Evolutionary conservation across 2,797 vertebrate species (phyloP), one percentile per base, ranked within the genome.

Genomic region (Cyprinodon diabolis): DNA sequence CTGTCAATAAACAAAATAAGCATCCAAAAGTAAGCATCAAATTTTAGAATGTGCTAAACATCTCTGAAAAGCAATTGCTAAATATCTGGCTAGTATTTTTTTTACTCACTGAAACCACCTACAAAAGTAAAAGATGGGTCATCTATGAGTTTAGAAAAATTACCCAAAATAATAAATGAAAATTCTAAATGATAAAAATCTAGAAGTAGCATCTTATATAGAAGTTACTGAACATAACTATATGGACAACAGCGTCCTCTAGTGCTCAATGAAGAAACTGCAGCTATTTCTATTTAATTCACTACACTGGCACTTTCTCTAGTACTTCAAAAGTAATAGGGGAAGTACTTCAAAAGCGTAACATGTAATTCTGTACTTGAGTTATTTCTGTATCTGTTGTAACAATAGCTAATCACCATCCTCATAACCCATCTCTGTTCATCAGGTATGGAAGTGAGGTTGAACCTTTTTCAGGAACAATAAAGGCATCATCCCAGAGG

Each of bases 161-260:
- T 2, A 52, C 51, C 19, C 51, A 21, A 43, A 43, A 8, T 43
- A 21, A 52, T 21, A 52, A 21, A 8, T 21, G 7, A 51, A 6
- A 51, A 51, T 51, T 65, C 45, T 40, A 66, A 47, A 66, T 66
- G 23, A 45, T 6, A 14, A 43, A 43, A 45, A 11, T 23, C 40
- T 47, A 19, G 4, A 56, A 6, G 54, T 1, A 5, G 9, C 2
- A 1, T 69, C 54, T 57, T 70, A 10, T 15, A 52, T 37, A 25
- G 21, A n/a, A 55, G 35, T 15, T 0, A 6, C 10, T 35, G n/a
- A 55, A 13, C 0, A 51, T 51, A 69, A 82, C 69, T 51, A 65
- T 48, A 6, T 76, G 81, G 80, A 49, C 77, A 84, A 89, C 69
- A 85, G 72, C 57, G 84, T 86, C 91, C 65, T 74, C 91, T 72